Evolutionary conservation across 2,113 vertebrate genomes (phyloP).

Genomic region (Silurus asotus): DNA sequence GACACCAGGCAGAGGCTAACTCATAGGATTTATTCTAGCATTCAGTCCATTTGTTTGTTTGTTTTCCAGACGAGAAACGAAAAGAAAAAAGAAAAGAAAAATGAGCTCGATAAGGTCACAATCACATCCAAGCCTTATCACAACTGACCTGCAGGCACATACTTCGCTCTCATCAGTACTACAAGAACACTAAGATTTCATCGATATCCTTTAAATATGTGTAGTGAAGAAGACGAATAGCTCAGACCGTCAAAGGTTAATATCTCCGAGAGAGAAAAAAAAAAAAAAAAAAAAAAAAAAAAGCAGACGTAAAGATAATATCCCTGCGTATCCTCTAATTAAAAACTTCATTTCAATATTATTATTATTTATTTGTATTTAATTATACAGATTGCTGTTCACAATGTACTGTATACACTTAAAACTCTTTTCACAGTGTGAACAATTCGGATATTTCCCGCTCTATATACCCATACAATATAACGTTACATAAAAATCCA

Average conservation of each 20-base stretch:
- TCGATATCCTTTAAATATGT: slow-evolving; percentile 79
- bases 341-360: slow-evolving; percentile 57
- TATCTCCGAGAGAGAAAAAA: slow-evolving; percentile 49
- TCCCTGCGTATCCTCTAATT: slow-evolving; percentile 81
- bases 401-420: slow-evolving; percentile 78
- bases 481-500: slow-evolving; percentile 80
- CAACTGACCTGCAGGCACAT: slow-evolving; percentile 83
- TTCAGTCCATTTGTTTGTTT: slow-evolving; percentile 38
- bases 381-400: slow-evolving; percentile 78
- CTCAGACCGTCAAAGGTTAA: slow-evolving; percentile 75
- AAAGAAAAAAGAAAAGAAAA: slow-evolving; percentile 67
- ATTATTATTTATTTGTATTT: slow-evolving; percentile 61
- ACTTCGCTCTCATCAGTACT: slow-evolving; percentile 77
- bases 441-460: slow-evolving; percentile 82
- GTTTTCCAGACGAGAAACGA: slow-evolving; percentile 62
- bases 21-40: slow-evolving; percentile 55
- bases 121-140: slow-evolving; percentile 81
- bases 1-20: slow-evolving; percentile 30
- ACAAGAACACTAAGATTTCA: slow-evolving; percentile 81
- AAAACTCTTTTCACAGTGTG: slow-evolving; percentile 83
- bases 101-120: slow-evolving; percentile 69
- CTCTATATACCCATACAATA: slow-evolving; percentile 82
- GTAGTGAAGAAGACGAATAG: slow-evolving; percentile 76
- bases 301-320: slow-evolving; percentile 80
- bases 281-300: slow-evolving; percentile 16